Percentiles rank a stretch among this genome's conserved stretches.
phyloP scores from a whole-genome alignment of 2,797 vertebrate species.

The Spinus pinus region DNA sequence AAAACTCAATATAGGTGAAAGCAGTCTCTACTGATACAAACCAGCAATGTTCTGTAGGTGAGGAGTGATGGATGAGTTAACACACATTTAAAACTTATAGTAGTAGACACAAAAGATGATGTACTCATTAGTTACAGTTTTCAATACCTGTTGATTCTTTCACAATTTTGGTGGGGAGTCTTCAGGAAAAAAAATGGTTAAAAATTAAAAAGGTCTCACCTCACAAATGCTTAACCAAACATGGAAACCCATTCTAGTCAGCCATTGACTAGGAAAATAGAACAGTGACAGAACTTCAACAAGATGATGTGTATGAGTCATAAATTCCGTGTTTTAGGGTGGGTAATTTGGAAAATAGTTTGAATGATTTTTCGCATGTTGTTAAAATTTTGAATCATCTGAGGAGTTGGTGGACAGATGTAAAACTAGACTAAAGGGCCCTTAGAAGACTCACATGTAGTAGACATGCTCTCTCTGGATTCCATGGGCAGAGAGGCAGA shows the following conservation, averaged over 20 bases:
- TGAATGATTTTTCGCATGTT: neutral
- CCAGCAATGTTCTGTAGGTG: neutral
- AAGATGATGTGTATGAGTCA: neutral
- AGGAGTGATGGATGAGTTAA: neutral
- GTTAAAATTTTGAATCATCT: neutral
- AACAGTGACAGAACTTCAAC: neutral
- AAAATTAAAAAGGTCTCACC: neutral
- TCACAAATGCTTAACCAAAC: neutral
- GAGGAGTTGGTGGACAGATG: neutral
- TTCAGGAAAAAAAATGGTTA: neutral
- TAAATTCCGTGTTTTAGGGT: neutral
- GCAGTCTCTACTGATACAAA: neutral
- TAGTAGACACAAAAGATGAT: neutral
- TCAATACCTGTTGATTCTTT: neutral
- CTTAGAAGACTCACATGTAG: fast-evolving
- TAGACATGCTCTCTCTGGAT: neutral
- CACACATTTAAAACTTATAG: neutral
- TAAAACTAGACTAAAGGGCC: neutral
- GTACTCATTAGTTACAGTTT: neutral
- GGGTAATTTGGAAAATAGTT: neutral
- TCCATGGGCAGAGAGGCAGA: neutral
- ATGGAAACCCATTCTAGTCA: neutral
- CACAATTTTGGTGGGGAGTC: neutral
- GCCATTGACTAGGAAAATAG: neutral
- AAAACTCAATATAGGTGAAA: neutral